Conservation (phyloP, 92 coral and sea anemone species). For the Actinernus sp. region DNA sequence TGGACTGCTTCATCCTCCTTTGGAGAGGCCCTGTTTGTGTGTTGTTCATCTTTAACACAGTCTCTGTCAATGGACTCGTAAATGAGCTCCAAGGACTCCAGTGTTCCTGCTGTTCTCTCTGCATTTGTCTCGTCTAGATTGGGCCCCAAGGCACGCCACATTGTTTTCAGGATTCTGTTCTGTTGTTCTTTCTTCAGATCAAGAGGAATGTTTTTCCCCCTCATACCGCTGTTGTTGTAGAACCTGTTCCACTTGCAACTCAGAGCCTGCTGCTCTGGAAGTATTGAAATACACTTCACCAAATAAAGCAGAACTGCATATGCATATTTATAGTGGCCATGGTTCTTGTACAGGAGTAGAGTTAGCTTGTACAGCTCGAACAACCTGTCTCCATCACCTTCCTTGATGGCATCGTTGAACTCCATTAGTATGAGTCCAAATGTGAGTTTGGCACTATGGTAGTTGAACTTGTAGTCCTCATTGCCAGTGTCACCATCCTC, state of each 20-base stretch:
- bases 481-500: slow-evolving; percentile 1
- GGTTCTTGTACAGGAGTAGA: slow-evolving; percentile 39
- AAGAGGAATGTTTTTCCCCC: slow-evolving; percentile 48
- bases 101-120: slow-evolving; percentile 61
- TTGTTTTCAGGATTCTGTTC: slow-evolving; percentile 47
- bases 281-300: slow-evolving; percentile 20
- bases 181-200: too few relatives aligned
- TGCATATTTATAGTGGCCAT: slow-evolving; percentile 47
- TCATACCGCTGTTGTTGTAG: slow-evolving; percentile 41
- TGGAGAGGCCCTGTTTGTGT: slow-evolving; percentile 17
- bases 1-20: slow-evolving; percentile 57
- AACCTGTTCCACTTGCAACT: slow-evolving; percentile 56
- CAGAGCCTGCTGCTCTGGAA: slow-evolving; percentile 30
- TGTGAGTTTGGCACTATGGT: slow-evolving; percentile 66
- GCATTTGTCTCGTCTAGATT: slow-evolving; percentile 58
- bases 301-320: slow-evolving; percentile 45
- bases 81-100: slow-evolving; percentile 35
- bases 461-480: slow-evolving; percentile 52
- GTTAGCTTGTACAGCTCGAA: slow-evolving; percentile 40
- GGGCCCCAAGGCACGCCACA: slow-evolving; percentile 63
- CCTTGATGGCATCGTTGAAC: slow-evolving; percentile 41
- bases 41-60: slow-evolving; percentile 16
- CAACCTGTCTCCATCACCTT: slow-evolving; percentile 62
- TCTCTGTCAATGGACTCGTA: slow-evolving; percentile 51
- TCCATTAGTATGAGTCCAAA: slow-evolving; percentile 61